These are phyloP conservation scores for Chiloscyllium plagiosum DNA, from an alignment of 2,113 vertebrate genomes.

Conservation along the genomic window DNA sequence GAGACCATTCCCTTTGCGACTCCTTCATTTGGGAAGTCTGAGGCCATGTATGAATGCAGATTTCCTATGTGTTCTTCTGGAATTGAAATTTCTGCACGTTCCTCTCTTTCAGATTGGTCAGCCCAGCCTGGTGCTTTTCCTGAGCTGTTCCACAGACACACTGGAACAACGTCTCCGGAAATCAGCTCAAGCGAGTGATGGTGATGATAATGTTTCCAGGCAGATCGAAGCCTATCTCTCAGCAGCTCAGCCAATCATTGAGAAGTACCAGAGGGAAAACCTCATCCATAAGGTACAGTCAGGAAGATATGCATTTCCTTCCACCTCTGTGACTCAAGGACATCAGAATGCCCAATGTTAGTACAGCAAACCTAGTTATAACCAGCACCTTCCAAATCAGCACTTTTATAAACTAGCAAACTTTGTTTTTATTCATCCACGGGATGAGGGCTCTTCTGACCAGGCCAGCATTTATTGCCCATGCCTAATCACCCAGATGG, in stretches of 20 bases:
- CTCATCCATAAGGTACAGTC: constrained; percentile 66
- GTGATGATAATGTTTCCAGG: constrained; percentile 43
- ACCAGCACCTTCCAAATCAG: too few species aligned
- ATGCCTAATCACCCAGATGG: too few species aligned
- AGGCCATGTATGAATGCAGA: neutral
- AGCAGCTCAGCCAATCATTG: constrained; percentile 53
- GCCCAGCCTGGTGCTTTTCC: constrained; percentile 69
- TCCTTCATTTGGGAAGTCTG: neutral
- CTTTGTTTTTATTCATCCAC: too few species aligned
- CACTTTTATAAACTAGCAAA: too few species aligned
- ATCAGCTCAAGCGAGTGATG: constrained; percentile 45
- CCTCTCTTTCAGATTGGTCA: constrained; percentile 64
- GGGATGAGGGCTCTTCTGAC: too few species aligned
- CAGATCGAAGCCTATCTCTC: constrained; percentile 62
- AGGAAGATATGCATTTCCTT: neutral
- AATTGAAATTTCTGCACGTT: neutral
- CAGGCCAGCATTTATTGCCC: too few species aligned
- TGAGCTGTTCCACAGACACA: constrained; percentile 74
- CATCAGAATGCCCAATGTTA: neutral
- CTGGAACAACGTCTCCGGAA: constrained; percentile 66
- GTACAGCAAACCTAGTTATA: neutral
- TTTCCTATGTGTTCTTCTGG: neutral
- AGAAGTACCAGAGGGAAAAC: constrained; percentile 68
- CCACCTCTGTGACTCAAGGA: neutral
- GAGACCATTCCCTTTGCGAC: too few species aligned